Evolutionary conservation across 2,888 invertebrate species (phyloP).

Genomic region (Nephrotoma appendiculata): DNA sequence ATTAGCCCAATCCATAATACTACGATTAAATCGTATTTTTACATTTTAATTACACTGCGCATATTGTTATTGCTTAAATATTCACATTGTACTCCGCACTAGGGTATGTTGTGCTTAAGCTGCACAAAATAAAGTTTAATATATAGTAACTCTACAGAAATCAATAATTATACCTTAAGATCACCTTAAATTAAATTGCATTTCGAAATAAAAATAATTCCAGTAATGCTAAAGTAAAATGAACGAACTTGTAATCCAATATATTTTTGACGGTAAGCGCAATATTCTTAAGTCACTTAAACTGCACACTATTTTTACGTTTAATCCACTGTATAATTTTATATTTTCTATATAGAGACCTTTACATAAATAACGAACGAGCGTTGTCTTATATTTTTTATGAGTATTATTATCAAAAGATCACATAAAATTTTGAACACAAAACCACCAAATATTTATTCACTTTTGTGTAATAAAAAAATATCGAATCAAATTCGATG

Average conservation of each 20-base stretch:
- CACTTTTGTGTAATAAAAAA: background rate
- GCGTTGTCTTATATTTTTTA: background rate
- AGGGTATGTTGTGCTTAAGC: no score
- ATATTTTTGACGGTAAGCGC: background rate
- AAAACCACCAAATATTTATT: background rate
- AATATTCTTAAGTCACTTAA: background rate
- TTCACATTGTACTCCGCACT: no score
- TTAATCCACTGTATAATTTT: background rate
- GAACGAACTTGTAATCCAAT: background rate
- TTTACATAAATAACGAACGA: background rate
- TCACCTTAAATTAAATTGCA: background rate
- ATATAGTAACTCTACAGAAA: no score
- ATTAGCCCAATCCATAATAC: no score
- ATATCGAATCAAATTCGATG: background rate
- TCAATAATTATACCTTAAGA: background rate
- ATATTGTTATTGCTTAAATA: no score
- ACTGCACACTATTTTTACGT: background rate
- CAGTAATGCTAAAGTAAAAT: background rate
- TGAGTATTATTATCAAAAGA: background rate
- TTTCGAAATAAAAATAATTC: background rate
- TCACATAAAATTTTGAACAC: background rate
- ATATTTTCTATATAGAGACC: background rate
- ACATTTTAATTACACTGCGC: no score
- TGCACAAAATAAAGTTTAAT: no score
- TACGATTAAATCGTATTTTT: no score